Conservation (phyloP, 64 coral and sea anemone species). For the Stichodactyla helianthus region DNA sequence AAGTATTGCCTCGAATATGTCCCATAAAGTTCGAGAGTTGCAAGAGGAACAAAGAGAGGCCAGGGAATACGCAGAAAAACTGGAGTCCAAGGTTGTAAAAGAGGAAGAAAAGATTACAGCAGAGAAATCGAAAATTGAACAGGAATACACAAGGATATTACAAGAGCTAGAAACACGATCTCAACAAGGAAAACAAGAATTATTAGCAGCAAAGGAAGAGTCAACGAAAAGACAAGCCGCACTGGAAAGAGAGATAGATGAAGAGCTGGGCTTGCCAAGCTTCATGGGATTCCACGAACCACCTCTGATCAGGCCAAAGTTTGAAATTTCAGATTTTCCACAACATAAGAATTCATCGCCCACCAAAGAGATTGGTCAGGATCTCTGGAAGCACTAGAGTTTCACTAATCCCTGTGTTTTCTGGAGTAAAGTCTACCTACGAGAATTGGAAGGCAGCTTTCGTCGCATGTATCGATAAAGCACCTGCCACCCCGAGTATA, state of each 20-base stretch:
- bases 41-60: neutral
- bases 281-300: neutral
- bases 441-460: conserved; percentile 62
- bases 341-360: conserved; percentile 16
- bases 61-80: neutral
- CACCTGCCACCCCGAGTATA: conserved; percentile 51
- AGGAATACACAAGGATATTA: conserved; percentile 34
- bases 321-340: neutral
- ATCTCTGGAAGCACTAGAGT: conserved; percentile 18
- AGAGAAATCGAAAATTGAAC: conserved; percentile 27
- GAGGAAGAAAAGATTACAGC: neutral
- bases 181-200: neutral
- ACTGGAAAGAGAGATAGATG: conserved; percentile 14
- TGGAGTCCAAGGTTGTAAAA: neutral
- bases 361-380: conserved; percentile 28
- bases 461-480: conserved; percentile 43
- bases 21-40: neutral
- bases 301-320: neutral
- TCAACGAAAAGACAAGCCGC: neutral
- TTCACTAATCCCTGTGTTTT: conserved; percentile 26
- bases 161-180: conserved; percentile 16
- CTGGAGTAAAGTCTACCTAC: conserved; percentile 21
- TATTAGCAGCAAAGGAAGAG: conserved; percentile 9
- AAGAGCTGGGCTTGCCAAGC: neutral
- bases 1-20: neutral